phyloP scores from a whole-genome alignment of 2,797 vertebrate genomes.

The Trachops cirrhosus region DNA sequence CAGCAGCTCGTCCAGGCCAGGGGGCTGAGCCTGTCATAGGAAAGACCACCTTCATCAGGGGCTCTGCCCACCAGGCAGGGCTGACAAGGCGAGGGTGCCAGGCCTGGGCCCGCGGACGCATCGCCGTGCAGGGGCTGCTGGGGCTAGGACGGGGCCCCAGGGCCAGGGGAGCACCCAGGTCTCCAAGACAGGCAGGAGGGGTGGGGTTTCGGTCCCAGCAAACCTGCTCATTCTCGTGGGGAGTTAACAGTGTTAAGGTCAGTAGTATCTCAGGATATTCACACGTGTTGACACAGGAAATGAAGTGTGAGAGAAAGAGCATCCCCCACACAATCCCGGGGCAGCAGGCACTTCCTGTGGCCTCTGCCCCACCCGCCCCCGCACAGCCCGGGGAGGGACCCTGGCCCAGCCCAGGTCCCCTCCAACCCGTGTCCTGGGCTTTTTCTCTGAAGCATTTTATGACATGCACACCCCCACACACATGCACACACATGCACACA shows the following conservation, averaged over 20 bases:
- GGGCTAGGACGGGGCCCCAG: no score
- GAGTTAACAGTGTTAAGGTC: not conserved
- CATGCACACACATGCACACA: not conserved
- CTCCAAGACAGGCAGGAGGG: not conserved
- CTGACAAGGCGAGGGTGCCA: accelerated
- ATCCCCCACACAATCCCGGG: not conserved
- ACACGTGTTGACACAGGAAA: not conserved
- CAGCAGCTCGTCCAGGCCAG: accelerated
- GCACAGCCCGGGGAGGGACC: not conserved
- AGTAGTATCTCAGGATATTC: not conserved
- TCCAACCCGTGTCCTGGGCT: not conserved
- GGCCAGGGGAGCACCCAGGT: no score
- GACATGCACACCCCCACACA: accelerated
- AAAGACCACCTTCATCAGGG: not conserved
- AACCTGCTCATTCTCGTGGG: not conserved
- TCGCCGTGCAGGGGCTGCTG: not conserved
- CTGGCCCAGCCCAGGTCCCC: not conserved
- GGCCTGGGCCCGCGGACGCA: not conserved
- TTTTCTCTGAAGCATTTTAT: not conserved
- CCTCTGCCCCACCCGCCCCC: not conserved
- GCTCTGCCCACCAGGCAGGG: no score
- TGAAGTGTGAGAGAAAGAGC: not conserved
- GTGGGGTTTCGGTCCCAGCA: not conserved
- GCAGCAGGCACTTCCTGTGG: not conserved
- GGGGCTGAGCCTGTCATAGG: not conserved